Percentiles rank a stretch among this genome's conserved stretches.
phyloP scores from a whole-genome alignment of 2,113 vertebrate species.

The Monarcha castaneiventris region DNA sequence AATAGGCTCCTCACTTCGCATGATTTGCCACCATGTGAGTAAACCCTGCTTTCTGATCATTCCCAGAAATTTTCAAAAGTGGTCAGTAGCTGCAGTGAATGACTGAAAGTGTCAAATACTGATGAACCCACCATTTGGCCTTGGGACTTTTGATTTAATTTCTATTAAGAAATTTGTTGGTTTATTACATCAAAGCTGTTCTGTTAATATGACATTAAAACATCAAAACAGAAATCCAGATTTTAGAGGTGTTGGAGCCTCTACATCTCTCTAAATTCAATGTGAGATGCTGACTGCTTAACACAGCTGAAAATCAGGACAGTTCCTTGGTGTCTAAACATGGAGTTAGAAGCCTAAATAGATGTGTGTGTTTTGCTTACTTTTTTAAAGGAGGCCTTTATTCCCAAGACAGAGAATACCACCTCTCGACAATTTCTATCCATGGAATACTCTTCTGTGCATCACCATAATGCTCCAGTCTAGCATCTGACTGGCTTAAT shows the following conservation, averaged over 20 bases:
- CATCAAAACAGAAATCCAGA: neutral
- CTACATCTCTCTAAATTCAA: neutral
- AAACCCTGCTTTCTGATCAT: neutral
- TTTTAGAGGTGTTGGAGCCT: neutral
- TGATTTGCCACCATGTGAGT: neutral
- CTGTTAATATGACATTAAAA: neutral
- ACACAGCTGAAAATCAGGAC: conserved; percentile 7
- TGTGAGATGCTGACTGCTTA: neutral
- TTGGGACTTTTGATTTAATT: neutral
- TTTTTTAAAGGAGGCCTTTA: neutral
- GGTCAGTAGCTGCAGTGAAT: neutral
- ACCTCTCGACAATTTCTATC: neutral
- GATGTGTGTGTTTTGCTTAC: neutral
- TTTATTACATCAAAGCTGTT: neutral
- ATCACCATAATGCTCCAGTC: neutral
- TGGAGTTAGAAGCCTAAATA: conserved; percentile 15
- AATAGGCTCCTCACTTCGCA: neutral
- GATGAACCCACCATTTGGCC: neutral
- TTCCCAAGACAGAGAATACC: neutral
- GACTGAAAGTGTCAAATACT: neutral
- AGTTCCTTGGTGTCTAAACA: conserved; percentile 1
- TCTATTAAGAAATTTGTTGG: neutral
- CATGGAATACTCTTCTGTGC: neutral
- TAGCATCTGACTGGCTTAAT: conserved; percentile 1
- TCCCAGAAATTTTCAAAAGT: neutral